A percentile compares a stretch with the other conserved stretches of the same genome.
Conservation (phyloP, 2,113 vertebrate species). For the Glaucidium brasilianum region DNA sequence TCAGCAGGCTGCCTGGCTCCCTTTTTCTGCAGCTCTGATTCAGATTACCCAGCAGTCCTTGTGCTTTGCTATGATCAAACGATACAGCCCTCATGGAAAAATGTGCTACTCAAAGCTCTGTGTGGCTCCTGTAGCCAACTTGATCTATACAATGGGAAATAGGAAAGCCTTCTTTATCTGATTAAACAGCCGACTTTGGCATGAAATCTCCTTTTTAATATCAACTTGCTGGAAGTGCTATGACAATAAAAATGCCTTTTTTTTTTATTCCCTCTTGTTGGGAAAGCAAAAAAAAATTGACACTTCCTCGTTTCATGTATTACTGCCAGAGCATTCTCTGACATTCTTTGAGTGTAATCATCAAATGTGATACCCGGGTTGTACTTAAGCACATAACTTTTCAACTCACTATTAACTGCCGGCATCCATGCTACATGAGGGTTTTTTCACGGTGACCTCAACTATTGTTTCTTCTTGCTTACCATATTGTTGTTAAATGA, state of each 20-base stretch:
- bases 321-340: not conserved
- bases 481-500: not conserved
- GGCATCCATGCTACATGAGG: not conserved
- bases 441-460: not conserved
- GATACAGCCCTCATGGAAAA: conserved; percentile 32
- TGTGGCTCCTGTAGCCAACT: conserved; percentile 55
- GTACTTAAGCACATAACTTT: conserved; percentile 20
- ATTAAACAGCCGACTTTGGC: conserved; percentile 54
- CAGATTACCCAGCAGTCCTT: conserved; percentile 56
- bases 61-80: conserved; percentile 55
- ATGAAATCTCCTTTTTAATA: conserved; percentile 58
- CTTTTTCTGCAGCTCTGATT: conserved; percentile 46
- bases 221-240: conserved; percentile 47
- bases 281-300: conserved; percentile 27
- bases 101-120: conserved; percentile 60
- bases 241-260: conserved; percentile 54
- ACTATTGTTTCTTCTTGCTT: not conserved
- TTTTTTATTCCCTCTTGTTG: not conserved
- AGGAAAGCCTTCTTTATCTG: conserved; percentile 59
- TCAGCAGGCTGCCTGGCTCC: conserved; percentile 48
- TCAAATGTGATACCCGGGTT: not conserved
- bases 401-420: not conserved
- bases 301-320: not conserved
- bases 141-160: conserved; percentile 60
- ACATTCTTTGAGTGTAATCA: conserved; percentile 24